Percentiles rank a stretch among this genome's conserved stretches.
These are phyloP conservation scores for Stercorarius parasiticus DNA, from an alignment of 2,113 vertebrate species.

Conservation along the genomic window DNA sequence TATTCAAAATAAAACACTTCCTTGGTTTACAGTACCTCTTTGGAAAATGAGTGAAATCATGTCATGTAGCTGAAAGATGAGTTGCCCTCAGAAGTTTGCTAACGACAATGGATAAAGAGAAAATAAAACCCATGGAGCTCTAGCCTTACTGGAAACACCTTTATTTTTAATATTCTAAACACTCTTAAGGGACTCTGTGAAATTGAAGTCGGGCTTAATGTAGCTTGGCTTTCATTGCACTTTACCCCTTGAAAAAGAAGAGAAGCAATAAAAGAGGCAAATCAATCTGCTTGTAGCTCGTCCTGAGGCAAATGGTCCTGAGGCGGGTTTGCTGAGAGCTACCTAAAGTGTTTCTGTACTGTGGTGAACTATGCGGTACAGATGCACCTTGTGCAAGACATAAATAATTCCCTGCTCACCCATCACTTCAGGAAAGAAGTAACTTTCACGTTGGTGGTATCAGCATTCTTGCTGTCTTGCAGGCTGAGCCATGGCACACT, in stretches of 20 bases:
- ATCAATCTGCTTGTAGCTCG: neutral
- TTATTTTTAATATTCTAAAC: neutral
- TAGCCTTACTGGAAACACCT: neutral
- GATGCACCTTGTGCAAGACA: neutral
- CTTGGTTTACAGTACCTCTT: neutral
- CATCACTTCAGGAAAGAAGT: neutral
- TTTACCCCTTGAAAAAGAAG: neutral
- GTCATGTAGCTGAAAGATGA: neutral
- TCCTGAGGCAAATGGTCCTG: neutral
- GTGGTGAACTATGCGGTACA: neutral
- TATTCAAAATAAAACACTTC: neutral
- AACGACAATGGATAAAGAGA: neutral
- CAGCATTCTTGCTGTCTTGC: neutral
- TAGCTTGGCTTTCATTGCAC: neutral
- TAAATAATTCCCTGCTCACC: neutral
- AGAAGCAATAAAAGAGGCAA: neutral
- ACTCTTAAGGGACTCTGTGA: neutral
- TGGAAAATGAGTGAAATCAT: neutral
- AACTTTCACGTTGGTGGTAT: neutral
- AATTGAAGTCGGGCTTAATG: neutral
- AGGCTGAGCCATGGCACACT: accelerated
- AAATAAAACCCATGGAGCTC: neutral
- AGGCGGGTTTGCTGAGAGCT: neutral
- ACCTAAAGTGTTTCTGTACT: neutral
- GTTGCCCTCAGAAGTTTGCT: neutral